These are phyloP conservation scores for Pemphigus obesinymphae DNA, from an alignment of 1,140 invertebrate genomes.

Conservation along the genomic window DNA sequence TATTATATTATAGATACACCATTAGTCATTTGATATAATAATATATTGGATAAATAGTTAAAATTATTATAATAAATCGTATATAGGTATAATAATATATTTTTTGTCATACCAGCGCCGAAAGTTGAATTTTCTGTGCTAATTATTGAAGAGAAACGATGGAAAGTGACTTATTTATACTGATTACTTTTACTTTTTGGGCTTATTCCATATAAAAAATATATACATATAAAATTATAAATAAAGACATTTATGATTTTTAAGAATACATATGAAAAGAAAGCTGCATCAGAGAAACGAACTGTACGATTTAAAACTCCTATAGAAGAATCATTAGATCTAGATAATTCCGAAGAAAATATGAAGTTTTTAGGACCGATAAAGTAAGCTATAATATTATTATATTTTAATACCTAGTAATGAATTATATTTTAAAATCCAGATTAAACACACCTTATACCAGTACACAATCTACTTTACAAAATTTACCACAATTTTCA, in stretches of 20 bases:
- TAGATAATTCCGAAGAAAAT: conserved; percentile 17
- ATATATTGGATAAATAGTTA: too few species aligned
- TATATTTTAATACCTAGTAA: not conserved
- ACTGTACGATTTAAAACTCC: conserved; percentile 32
- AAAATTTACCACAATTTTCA: conserved; percentile 23
- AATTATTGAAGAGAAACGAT: too few species aligned
- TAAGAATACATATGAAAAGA: conserved; percentile 20
- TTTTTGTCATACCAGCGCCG: too few species aligned
- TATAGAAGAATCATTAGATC: conserved; percentile 30
- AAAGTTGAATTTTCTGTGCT: too few species aligned
- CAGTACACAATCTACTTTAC: not conserved
- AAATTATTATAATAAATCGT: too few species aligned
- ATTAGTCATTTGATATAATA: too few species aligned
- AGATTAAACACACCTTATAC: conserved; percentile 16
- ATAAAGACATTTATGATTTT: not conserved
- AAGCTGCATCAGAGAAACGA: not conserved
- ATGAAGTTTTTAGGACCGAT: conserved; percentile 38
- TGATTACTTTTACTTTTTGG: too few species aligned
- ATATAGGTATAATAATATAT: too few species aligned
- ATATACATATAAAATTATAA: not conserved
- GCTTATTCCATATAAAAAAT: too few species aligned
- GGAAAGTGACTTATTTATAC: too few species aligned
- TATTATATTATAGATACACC: too few species aligned
- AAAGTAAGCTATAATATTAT: not conserved
- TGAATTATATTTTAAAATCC: not conserved